Percentiles rank a stretch among this genome's conserved stretches.
phyloP scores from a whole-genome alignment of 2,113 vertebrate genomes.

The Piaya cayana region DNA sequence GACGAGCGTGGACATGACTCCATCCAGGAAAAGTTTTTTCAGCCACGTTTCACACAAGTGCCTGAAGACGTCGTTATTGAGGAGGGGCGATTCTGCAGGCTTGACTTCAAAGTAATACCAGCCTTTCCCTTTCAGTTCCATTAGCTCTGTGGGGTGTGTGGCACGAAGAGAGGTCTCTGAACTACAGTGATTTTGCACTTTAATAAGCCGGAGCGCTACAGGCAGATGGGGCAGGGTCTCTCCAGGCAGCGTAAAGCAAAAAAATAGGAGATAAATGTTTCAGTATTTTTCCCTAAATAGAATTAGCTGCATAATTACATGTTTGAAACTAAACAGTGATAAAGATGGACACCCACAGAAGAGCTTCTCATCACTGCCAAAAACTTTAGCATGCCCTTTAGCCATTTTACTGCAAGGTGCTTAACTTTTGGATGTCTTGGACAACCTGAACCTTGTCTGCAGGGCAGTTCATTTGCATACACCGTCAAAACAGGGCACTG shows the following conservation, averaged over 20 bases:
- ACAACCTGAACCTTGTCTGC: neutral
- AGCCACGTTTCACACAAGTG: conserved; percentile 92
- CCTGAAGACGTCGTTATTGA: conserved; percentile 88
- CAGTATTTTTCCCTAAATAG: neutral
- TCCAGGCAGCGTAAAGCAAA: neutral
- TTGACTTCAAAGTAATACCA: conserved; percentile 91
- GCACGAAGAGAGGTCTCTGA: neutral
- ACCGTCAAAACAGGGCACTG: neutral
- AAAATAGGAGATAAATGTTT: neutral
- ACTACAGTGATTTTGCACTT: neutral
- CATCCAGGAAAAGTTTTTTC: conserved; percentile 94
- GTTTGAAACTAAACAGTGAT: neutral
- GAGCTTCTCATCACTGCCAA: neutral
- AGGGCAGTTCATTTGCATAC: neutral
- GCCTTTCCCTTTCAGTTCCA: neutral
- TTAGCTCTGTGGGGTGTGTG: neutral
- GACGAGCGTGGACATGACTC: conserved; percentile 82
- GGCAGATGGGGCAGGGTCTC: neutral
- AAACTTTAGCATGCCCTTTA: neutral
- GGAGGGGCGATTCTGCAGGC: conserved; percentile 92
- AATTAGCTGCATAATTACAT: neutral
- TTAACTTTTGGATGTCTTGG: neutral
- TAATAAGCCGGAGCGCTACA: neutral
- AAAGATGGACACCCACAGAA: neutral
- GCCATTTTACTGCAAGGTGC: neutral